Percentiles rank a stretch among this genome's conserved stretches.
phyloP scores from a whole-genome alignment of 2,113 vertebrate species.

The Chamaea fasciata region DNA sequence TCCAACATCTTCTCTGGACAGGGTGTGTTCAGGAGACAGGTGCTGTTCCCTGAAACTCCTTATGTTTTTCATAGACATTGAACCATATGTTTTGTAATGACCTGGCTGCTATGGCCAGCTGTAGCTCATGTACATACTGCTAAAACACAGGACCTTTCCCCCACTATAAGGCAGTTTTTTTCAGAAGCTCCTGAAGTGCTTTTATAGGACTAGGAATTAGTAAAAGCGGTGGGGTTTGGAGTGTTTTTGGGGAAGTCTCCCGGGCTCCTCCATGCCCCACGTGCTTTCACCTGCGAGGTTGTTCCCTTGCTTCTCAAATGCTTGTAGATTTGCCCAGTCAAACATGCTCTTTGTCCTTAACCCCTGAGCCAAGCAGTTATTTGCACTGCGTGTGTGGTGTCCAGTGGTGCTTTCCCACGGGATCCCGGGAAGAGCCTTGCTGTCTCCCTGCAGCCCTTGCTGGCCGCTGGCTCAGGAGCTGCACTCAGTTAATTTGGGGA shows the following conservation, averaged over 20 bases:
- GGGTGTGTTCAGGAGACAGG: fast-evolving
- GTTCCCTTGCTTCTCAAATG: neutral
- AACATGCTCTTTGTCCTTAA: neutral
- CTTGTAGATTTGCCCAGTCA: neutral
- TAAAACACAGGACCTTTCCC: too few species aligned
- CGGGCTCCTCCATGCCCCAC: fast-evolving
- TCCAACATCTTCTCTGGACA: fast-evolving
- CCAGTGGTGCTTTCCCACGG: neutral
- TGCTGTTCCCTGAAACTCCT: neutral
- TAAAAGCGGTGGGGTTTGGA: neutral
- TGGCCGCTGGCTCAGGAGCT: neutral
- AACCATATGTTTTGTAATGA: neutral
- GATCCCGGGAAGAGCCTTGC: fast-evolving
- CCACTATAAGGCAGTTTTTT: neutral
- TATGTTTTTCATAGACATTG: fast-evolving
- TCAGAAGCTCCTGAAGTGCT: neutral
- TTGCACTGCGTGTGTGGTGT: fast-evolving
- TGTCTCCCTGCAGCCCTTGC: neutral
- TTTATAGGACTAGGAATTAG: too few species aligned
- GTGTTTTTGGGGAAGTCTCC: neutral
- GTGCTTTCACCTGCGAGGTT: neutral
- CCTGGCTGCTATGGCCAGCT: neutral
- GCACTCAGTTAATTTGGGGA: fast-evolving
- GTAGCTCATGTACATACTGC: fast-evolving
- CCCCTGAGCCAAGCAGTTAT: neutral